phyloP scores from a whole-genome alignment of 1,140 invertebrate genomes.

The Heliconius hewitsoni region DNA sequence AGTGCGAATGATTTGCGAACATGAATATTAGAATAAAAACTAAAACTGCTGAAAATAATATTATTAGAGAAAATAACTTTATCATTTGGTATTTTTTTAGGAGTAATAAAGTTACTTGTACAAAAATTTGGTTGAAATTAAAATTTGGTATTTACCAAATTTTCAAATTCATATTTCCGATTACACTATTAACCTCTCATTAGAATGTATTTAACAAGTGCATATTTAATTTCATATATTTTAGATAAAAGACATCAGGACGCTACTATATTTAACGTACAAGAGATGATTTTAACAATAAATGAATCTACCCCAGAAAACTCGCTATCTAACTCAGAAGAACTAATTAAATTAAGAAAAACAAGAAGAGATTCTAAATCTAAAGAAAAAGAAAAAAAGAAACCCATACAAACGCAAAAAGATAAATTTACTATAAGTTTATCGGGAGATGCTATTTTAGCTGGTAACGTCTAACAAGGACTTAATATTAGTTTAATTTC shows the following conservation, averaged over 20 bases:
- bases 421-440: slow-evolving; percentile 34
- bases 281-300: slow-evolving; percentile 27
- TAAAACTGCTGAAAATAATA: too few relatives aligned
- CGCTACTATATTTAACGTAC: slow-evolving; percentile 24
- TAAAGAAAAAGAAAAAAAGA: slow-evolving; percentile 36
- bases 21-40: too few relatives aligned
- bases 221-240: neutral
- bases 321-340: slow-evolving; percentile 9
- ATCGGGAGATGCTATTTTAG: slow-evolving; percentile 30
- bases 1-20: too few relatives aligned
- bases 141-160: too few relatives aligned
- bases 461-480: slow-evolving; percentile 19
- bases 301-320: neutral
- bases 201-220: too few relatives aligned
- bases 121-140: too few relatives aligned
- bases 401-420: slow-evolving; percentile 29
- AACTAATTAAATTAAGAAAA: slow-evolving; percentile 30
- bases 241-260: slow-evolving; percentile 38
- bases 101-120: too few relatives aligned
- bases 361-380: slow-evolving; percentile 22
- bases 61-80: too few relatives aligned
- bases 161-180: too few relatives aligned
- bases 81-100: too few relatives aligned
- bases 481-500: too few relatives aligned
- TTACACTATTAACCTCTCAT: too few relatives aligned